Conservation (phyloP, 2,113 vertebrate species). For the Siniperca chuatsi region DNA sequence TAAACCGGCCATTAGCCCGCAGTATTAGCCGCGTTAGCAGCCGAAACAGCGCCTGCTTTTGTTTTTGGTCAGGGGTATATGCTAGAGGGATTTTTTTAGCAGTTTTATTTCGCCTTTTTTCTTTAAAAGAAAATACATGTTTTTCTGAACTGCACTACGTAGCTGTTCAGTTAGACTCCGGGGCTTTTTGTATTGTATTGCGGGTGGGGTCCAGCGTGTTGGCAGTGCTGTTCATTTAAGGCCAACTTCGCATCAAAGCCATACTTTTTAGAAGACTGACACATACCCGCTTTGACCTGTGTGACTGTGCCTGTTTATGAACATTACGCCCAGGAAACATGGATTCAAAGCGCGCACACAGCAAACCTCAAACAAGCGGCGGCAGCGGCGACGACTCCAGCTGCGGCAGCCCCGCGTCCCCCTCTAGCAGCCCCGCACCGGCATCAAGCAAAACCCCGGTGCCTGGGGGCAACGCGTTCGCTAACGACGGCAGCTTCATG, state of each 20-base stretch:
- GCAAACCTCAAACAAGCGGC: slow-evolving; percentile 36
- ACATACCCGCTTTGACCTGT: neutral
- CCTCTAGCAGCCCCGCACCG: slow-evolving; percentile 69
- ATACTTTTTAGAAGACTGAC: neutral
- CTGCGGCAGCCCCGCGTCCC: slow-evolving; percentile 82
- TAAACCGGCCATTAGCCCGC: slow-evolving; percentile 30
- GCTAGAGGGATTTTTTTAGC: neutral
- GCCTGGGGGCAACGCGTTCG: slow-evolving; percentile 88
- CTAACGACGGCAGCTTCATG: slow-evolving; percentile 97
- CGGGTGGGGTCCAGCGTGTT: slow-evolving; percentile 12
- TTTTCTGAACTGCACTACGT: neutral
- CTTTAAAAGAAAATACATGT: neutral
- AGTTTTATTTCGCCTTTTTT: neutral
- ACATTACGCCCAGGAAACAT: slow-evolving; percentile 37
- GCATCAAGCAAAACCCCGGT: slow-evolving; percentile 30
- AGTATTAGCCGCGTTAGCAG: slow-evolving; percentile 69
- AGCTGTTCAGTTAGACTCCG: neutral
- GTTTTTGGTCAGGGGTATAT: slow-evolving; percentile 33
- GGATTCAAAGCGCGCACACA: slow-evolving; percentile 65
- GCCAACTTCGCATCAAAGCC: slow-evolving; percentile 17
- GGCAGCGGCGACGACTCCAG: slow-evolving; percentile 72
- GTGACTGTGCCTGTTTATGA: slow-evolving; percentile 13
- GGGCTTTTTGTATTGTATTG: neutral
- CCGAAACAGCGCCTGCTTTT: slow-evolving; percentile 52
- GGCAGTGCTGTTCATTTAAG: neutral